Base-by-base conservation (phyloP, 2,888 invertebrate genomes). In the Xestia c-nigrum region DNA sequence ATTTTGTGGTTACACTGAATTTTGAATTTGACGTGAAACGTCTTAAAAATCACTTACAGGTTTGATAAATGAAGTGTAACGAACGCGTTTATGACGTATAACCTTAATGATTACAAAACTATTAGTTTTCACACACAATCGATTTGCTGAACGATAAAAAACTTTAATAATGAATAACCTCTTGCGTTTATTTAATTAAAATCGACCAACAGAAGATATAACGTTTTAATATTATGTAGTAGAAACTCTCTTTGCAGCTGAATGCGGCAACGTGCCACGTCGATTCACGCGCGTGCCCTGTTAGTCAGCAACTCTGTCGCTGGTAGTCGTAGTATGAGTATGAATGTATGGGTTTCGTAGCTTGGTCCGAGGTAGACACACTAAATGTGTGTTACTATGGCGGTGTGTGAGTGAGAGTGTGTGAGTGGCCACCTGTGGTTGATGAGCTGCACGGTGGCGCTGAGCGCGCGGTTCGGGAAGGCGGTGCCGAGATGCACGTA, bases 401-500 rank as follows among this genome's bases (percentile, higher is more conserved):
- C 4, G 7, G 24, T 40, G 5, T 40, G 63, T 63, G 21, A 61
- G 38, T 40, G 40, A n/a, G 40, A 12, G 9, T 31, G 40, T 9
- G 43, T n/a, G n/a, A 31, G 24, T 24, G 19, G 19, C 19, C 40
- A 94, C 95, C 95, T 95, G 82, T 92, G 90, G 76, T 96, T 96
- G 69, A 92, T 43, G 7, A 96, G 87, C 21, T 89, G 90, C 24
- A 95, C 88, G 19, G 89, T 86, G 55, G 90, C 86, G 9, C 90
- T 78, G 6, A 96, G 91, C n/a, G 91, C 3, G 2, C 92, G 92
- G 24, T 80, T 78, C 5, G 95, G 94, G 82, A 95, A 94, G 10
- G 94, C 93, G 0, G 91, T 90, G 55, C 95, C 95, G 38, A 96
- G 92, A 78, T 94, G 89, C 66, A 95, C 91, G 85, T 92, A 95